phyloP scores from a whole-genome alignment of 2,113 vertebrate genomes.

The Acinonyx jubatus region DNA sequence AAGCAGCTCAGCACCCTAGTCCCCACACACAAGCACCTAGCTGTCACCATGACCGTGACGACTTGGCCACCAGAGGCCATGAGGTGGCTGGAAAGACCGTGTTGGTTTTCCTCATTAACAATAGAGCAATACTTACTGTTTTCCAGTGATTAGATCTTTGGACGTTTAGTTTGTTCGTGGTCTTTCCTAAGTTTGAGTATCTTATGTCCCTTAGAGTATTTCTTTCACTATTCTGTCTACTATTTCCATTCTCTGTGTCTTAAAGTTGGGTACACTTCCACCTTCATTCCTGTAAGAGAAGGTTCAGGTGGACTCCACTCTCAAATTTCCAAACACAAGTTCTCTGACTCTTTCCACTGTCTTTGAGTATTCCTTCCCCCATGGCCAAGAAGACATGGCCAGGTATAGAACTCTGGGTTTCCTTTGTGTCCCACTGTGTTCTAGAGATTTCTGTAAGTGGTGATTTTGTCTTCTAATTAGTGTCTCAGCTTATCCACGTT shows the following conservation, averaged over 20 bases:
- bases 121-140: fast-evolving
- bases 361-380: no score
- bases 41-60: background rate
- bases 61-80: background rate
- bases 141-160: background rate
- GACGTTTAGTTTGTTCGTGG: background rate
- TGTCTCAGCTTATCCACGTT: background rate
- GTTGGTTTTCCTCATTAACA: background rate
- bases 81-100: fast-evolving
- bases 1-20: background rate
- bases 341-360: background rate
- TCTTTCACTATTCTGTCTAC: background rate
- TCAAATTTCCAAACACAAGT: background rate
- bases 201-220: background rate
- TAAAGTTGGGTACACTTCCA: background rate
- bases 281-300: background rate
- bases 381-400: fast-evolving
- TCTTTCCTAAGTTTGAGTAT: background rate
- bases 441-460: background rate
- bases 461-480: background rate
- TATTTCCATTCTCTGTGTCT: background rate
- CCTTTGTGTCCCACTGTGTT: background rate
- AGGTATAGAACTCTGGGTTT: background rate
- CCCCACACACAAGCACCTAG: background rate
- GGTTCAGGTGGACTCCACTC: no score